A percentile compares a stretch with the other conserved stretches of the same genome.
Conservation (phyloP, 2,113 vertebrate species). For the Hippocampus zosterae region DNA sequence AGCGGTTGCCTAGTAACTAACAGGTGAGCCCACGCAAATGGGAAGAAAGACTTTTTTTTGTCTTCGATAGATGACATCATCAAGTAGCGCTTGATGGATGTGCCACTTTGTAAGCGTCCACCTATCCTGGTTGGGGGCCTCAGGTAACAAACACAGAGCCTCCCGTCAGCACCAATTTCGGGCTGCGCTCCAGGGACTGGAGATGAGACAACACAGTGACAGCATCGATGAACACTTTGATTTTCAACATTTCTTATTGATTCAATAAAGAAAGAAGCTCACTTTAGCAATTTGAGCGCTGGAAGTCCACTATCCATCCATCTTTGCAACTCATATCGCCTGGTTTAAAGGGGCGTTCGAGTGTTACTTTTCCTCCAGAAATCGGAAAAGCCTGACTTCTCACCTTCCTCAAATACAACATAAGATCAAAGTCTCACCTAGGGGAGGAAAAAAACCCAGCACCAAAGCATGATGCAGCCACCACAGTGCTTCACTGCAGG, state of each 20-base stretch:
- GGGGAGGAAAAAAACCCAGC: no score
- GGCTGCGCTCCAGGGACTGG: background rate
- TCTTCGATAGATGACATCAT: background rate
- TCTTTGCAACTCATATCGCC: background rate
- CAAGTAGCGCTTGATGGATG: background rate
- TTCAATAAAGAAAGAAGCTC: background rate
- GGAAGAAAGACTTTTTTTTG: conserved; percentile 25
- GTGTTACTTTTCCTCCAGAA: no score
- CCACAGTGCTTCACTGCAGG: no score
- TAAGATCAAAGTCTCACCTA: no score
- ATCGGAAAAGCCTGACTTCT: no score
- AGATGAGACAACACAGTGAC: background rate
- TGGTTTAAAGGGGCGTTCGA: no score
- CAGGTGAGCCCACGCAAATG: conserved; percentile 54
- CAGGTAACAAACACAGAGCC: background rate
- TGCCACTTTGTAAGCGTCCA: background rate
- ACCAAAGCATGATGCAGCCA: no score
- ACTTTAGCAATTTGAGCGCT: background rate
- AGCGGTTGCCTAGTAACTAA: conserved; percentile 75
- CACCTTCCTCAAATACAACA: no score
- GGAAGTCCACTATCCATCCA: background rate
- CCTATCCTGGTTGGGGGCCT: background rate
- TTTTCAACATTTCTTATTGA: background rate
- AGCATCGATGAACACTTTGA: background rate
- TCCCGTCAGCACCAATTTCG: background rate